phyloP scores from a whole-genome alignment of 2,113 vertebrate genomes.

The Syngnathus typhle region DNA sequence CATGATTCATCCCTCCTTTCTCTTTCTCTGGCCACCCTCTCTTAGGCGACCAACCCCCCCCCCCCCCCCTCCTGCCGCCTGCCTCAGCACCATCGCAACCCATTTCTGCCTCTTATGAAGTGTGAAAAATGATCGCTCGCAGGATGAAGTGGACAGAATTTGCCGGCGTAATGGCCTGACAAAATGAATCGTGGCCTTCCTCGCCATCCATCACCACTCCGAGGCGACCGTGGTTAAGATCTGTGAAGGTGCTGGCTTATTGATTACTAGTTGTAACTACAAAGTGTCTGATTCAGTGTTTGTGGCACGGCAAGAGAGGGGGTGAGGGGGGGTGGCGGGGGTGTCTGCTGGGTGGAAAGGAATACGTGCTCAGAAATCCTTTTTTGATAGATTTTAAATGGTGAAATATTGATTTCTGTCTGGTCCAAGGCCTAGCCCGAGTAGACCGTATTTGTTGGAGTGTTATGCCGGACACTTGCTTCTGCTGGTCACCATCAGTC shows the following conservation, averaged over 20 bases:
- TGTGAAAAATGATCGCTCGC: slow-evolving; percentile 90
- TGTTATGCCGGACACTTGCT: slow-evolving; percentile 88
- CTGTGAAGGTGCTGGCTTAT: slow-evolving; percentile 99
- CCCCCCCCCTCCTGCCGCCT: neutral
- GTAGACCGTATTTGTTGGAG: slow-evolving; percentile 91
- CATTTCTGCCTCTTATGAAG: slow-evolving; percentile 62
- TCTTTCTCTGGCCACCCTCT: slow-evolving; percentile 15
- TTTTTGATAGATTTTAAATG: slow-evolving; percentile 99
- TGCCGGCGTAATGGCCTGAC: slow-evolving; percentile 96
- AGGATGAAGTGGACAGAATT: slow-evolving; percentile 88
- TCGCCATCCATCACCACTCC: slow-evolving; percentile 95
- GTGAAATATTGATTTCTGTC: slow-evolving; percentile 99
- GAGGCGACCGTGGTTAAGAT: slow-evolving; percentile 96
- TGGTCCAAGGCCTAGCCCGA: slow-evolving; percentile 92
- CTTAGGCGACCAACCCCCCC: slow-evolving; percentile 15
- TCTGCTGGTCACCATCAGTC: slow-evolving; percentile 68
- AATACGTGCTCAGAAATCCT: slow-evolving; percentile 82
- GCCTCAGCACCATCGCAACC: slow-evolving; percentile 34
- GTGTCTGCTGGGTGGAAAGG: slow-evolving; percentile 75
- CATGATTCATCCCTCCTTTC: slow-evolving; percentile 33
- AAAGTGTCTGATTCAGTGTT: slow-evolving; percentile 99
- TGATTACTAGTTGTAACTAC: slow-evolving; percentile 98
- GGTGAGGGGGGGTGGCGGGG: neutral
- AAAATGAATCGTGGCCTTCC: slow-evolving; percentile 98
- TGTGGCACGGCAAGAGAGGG: slow-evolving; percentile 54